Conservation (phyloP, 2,888 invertebrate genomes). For the Tyria jacobaeae region DNA sequence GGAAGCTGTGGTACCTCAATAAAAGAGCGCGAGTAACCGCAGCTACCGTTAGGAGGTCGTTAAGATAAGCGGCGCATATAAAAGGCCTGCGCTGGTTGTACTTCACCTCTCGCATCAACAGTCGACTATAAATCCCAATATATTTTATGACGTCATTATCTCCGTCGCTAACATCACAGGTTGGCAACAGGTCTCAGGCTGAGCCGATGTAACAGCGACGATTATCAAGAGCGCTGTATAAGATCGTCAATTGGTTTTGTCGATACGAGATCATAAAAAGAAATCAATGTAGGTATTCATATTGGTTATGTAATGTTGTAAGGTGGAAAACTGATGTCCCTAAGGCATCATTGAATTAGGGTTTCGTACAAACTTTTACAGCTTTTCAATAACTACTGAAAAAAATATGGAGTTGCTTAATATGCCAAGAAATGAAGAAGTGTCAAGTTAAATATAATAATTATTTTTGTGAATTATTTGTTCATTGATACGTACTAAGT, state of each 20-base stretch:
- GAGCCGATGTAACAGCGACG: constrained; percentile 5
- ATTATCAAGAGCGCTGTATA: too few species aligned
- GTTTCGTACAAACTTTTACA: too few species aligned
- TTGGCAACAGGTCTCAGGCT: constrained; percentile 12
- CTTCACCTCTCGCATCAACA: background rate
- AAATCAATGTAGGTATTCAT: too few species aligned
- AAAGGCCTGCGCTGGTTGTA: background rate
- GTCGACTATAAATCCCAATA: background rate
- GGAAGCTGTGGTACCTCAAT: background rate
- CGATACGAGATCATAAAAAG: background rate
- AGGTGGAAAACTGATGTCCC: too few species aligned
- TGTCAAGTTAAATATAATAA: too few species aligned
- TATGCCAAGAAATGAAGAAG: too few species aligned
- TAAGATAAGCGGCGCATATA: background rate
- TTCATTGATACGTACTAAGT: background rate
- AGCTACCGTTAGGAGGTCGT: background rate
- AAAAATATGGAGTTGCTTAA: too few species aligned
- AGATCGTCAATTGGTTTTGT: too few species aligned
- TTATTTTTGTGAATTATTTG: too few species aligned
- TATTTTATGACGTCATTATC: constrained; percentile 18
- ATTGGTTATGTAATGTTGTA: too few species aligned
- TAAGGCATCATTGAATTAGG: too few species aligned
- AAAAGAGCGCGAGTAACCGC: background rate
- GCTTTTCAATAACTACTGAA: too few species aligned
- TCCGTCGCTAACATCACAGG: background rate